Conservation (phyloP, 2,113 vertebrate genomes). For the Scatophagus argus region DNA sequence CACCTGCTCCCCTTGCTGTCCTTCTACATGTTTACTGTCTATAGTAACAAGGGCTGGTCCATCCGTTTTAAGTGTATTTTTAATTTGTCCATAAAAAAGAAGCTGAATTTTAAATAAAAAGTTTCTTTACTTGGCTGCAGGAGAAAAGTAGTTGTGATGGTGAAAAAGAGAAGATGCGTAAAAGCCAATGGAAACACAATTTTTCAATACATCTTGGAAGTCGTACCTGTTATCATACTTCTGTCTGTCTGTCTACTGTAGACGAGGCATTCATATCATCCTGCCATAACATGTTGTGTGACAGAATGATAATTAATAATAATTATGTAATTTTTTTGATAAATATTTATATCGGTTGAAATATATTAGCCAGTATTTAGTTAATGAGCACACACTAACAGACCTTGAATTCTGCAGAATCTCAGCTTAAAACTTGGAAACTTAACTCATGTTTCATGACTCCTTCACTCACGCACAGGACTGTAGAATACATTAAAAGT, state of each 20-base stretch:
- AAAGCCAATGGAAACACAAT: conserved; percentile 2
- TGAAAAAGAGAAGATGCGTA: conserved; percentile 3
- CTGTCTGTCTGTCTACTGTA: not conserved
- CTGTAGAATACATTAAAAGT: conserved; percentile 29
- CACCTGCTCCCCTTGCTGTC: conserved; percentile 5
- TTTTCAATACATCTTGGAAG: conserved; percentile 4
- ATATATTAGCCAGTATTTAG: not conserved
- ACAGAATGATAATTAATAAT: too few relatives aligned
- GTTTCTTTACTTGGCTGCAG: not conserved
- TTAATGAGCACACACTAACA: not conserved
- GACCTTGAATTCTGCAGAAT: not conserved
- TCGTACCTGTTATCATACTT: not conserved
- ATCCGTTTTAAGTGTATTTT: not conserved
- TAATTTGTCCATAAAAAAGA: not conserved
- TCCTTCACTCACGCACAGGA: not conserved
- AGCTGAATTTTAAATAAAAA: not conserved
- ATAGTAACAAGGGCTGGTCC: not conserved
- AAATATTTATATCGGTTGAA: not conserved
- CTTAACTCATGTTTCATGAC: not conserved
- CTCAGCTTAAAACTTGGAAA: not conserved
- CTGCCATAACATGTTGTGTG: not conserved
- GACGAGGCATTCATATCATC: not conserved
- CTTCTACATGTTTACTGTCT: not conserved
- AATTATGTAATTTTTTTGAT: not conserved
- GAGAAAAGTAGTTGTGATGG: not conserved